These are phyloP conservation scores for Ptychoptera albimana DNA, from an alignment of 2,888 invertebrate genomes.

Conservation along the genomic window DNA sequence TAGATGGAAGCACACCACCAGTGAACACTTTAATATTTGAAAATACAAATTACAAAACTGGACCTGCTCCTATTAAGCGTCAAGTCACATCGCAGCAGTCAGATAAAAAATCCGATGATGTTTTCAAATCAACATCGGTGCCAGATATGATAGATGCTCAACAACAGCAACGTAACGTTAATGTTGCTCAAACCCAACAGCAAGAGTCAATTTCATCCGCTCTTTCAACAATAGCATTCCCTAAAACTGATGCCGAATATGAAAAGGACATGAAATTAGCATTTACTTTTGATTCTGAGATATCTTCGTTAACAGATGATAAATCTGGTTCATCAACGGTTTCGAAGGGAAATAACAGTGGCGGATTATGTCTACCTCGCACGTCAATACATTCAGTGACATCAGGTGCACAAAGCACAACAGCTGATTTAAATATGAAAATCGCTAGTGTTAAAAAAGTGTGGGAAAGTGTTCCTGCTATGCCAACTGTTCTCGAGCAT, in stretches of 20 bases:
- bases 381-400: slow-evolving; percentile 34
- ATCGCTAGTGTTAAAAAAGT: slow-evolving; percentile 81
- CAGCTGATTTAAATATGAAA: slow-evolving; percentile 84
- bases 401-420: slow-evolving; percentile 51
- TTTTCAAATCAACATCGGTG: slow-evolving; percentile 10
- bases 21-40: slow-evolving; percentile 83
- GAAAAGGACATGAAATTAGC: slow-evolving; percentile 80
- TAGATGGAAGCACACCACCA: slow-evolving; percentile 62
- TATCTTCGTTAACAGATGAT: slow-evolving; percentile 58
- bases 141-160: slow-evolving; percentile 34
- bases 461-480: slow-evolving; percentile 52
- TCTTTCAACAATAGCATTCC: slow-evolving; percentile 51
- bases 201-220: slow-evolving; percentile 32
- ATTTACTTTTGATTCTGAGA: slow-evolving; percentile 75
- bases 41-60: slow-evolving; percentile 76
- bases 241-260: slow-evolving; percentile 49
- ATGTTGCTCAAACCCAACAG: slow-evolving; percentile 17
- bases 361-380: slow-evolving; percentile 28
- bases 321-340: slow-evolving; percentile 37
- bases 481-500: slow-evolving; percentile 51
- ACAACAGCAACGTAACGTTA: slow-evolving; percentile 29
- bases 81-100: slow-evolving; percentile 14
- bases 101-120: slow-evolving; percentile 11
- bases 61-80: slow-evolving; percentile 36
- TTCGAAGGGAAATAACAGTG: slow-evolving; percentile 11